A percentile compares a stretch with the other conserved stretches of the same genome.
phyloP scores from a whole-genome alignment of 2,888 invertebrate species.

The Esperia sulphurella region DNA sequence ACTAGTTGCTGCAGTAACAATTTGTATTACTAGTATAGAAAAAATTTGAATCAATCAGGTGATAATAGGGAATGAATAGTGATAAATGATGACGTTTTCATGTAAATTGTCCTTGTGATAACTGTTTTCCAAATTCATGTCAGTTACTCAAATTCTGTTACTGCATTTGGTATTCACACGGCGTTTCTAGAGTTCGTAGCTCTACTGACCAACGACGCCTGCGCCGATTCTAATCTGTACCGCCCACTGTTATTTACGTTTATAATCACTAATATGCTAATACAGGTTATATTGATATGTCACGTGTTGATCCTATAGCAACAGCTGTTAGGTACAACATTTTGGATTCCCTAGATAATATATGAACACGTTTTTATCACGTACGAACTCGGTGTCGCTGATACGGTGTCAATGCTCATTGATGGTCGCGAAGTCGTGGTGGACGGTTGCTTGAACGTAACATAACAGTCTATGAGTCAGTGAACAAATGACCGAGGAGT shows the following conservation, averaged over 20 bases:
- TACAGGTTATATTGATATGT: not conserved
- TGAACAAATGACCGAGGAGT: conserved; percentile 9
- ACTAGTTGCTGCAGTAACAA: not conserved
- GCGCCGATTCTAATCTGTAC: not conserved
- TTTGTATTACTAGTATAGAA: no score
- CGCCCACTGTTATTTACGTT: not conserved
- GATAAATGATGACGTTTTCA: not conserved
- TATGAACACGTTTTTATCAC: conserved; percentile 25
- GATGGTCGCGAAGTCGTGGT: conserved; percentile 43
- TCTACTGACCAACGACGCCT: conserved; percentile 2
- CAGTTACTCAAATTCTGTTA: not conserved
- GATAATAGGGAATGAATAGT: not conserved
- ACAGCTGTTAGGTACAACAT: not conserved
- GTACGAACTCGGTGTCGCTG: conserved; percentile 28
- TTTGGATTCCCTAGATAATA: not conserved
- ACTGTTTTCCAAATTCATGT: not conserved
- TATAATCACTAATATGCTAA: not conserved
- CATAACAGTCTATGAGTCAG: conserved; percentile 29
- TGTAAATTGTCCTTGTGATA: not conserved
- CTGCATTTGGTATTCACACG: not conserved
- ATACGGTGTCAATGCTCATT: conserved; percentile 52
- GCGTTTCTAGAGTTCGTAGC: not conserved
- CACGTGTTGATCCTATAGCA: not conserved
- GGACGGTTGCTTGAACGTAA: conserved; percentile 42
- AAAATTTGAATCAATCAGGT: not conserved